Evolutionary conservation across 2,113 vertebrate genomes (phyloP).

Genomic region (Vimba vimba): DNA sequence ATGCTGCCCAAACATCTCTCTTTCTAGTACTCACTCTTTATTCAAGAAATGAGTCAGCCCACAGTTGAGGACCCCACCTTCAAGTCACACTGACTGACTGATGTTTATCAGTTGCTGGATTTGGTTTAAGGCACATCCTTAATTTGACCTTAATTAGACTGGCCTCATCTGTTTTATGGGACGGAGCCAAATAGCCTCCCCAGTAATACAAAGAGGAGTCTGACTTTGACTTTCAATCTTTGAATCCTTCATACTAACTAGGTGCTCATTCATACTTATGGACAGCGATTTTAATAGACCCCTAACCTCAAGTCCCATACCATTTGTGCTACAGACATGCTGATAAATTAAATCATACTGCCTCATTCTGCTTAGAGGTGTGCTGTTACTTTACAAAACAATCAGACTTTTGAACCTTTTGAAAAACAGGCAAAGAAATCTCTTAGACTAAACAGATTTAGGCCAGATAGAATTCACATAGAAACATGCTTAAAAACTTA

Average conservation of each 20-base stretch:
- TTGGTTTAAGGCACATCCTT: background rate
- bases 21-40: conserved; percentile 43
- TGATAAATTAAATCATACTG: background rate
- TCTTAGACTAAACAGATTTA: too few relatives aligned
- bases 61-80: conserved; percentile 64
- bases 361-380: background rate
- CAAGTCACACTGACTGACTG: conserved; percentile 60
- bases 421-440: background rate
- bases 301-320: background rate
- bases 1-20: background rate
- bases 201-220: background rate
- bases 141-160: conserved; percentile 18
- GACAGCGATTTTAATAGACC: background rate
- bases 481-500: too few relatives aligned
- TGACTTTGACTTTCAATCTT: conserved; percentile 6
- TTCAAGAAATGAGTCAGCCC: conserved; percentile 65
- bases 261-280: background rate
- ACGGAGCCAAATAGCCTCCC: background rate
- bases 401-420: background rate
- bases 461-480: too few relatives aligned
- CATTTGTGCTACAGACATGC: background rate
- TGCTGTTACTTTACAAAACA: background rate
- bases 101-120: conserved; percentile 41
- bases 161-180: conserved; percentile 17
- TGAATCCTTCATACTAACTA: background rate